Conservation (phyloP, 2,113 vertebrate genomes). For the rat (Rattus norvegicus) region GRCr8 NC_086025.1:19780001-19780500, state of each 20-base stretch:
- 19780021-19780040: background rate
- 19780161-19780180: background rate
- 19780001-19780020: background rate
- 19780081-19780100: background rate
- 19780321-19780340: background rate
- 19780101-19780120: background rate
- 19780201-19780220: background rate
- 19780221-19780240: background rate
- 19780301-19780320: background rate
- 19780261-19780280: background rate
- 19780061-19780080: background rate
- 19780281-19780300: background rate
- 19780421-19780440: background rate
- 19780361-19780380: background rate
- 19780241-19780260: background rate
- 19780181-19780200: background rate
- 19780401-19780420: background rate
- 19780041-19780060: background rate
- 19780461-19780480: background rate
- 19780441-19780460: background rate
- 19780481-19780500: too few relatives aligned
- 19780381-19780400: background rate
- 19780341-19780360: background rate
- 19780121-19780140: background rate
- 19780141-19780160: background rate